Conservation (phyloP, 2,888 invertebrate species). For the Eueremaeus valkanovi region DNA sequence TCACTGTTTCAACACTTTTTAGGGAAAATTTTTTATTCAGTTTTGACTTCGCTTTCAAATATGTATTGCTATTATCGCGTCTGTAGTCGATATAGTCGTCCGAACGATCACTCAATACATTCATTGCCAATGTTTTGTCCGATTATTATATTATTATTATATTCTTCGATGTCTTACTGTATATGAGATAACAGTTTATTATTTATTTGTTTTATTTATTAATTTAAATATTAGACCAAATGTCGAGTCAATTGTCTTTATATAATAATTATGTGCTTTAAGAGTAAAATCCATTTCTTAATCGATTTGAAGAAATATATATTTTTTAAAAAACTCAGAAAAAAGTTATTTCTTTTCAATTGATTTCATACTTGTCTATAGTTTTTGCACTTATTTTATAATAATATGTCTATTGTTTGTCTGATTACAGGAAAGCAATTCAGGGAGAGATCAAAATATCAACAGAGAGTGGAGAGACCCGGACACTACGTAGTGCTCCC, state of each 20-base stretch:
- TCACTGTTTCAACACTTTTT: not conserved
- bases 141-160: not conserved
- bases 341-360: conserved; percentile 28
- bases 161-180: too few relatives aligned
- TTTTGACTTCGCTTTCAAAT: not conserved
- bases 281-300: not conserved
- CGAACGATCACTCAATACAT: not conserved
- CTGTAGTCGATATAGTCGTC: not conserved
- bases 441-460: conserved; percentile 45
- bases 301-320: conserved; percentile 19
- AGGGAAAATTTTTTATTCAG: not conserved
- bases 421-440: conserved; percentile 42
- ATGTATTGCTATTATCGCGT: not conserved
- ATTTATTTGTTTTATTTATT: conserved; percentile 1
- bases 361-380: not conserved
- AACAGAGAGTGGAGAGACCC: conserved; percentile 47
- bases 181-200: not conserved
- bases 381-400: not conserved
- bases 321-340: not conserved
- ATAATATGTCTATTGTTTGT: not conserved
- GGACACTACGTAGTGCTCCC: conserved; percentile 61
- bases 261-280: conserved; percentile 18
- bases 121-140: not conserved
- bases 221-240: not conserved
- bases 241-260: not conserved